Evolutionary conservation across 2,113 vertebrate species (phyloP).

Genomic region (Nettapus auritus): DNA sequence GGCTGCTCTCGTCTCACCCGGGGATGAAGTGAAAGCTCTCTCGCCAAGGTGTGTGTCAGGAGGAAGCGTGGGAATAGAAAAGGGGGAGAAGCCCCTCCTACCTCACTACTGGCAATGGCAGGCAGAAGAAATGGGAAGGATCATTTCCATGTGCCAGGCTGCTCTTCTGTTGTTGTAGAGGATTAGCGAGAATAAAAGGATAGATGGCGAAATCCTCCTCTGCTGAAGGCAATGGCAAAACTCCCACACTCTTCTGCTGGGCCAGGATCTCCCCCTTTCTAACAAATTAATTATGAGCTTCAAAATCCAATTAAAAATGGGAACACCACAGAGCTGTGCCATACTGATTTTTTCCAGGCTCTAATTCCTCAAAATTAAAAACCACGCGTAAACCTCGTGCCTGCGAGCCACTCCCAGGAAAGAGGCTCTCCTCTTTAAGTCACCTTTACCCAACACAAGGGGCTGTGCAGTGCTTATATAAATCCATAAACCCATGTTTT

Average conservation of each 20-base stretch:
- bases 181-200: constrained; percentile 15
- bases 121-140: constrained; percentile 25
- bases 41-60: background rate
- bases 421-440: background rate
- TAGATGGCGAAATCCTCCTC: constrained; percentile 26
- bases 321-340: background rate
- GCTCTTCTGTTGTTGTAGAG: background rate
- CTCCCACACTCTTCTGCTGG: constrained; percentile 28
- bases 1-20: constrained; percentile 48
- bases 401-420: background rate
- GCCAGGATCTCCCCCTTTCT: constrained; percentile 10
- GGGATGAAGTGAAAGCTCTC: constrained; percentile 36
- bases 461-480: background rate
- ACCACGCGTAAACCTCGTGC: background rate
- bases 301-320: constrained; percentile 62
- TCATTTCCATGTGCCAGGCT: background rate
- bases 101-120: background rate
- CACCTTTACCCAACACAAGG: background rate
- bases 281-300: constrained; percentile 53
- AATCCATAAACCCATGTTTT: background rate
- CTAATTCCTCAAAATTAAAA: constrained; percentile 39
- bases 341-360: constrained; percentile 12
- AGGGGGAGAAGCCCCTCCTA: background rate
- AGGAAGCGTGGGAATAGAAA: background rate
- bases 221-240: constrained; percentile 32